Percentiles rank a stretch among this genome's conserved stretches.
These are phyloP conservation scores for Phoeniculus purpureus DNA, from an alignment of 2,797 vertebrate species.

Conservation along the genomic window DNA sequence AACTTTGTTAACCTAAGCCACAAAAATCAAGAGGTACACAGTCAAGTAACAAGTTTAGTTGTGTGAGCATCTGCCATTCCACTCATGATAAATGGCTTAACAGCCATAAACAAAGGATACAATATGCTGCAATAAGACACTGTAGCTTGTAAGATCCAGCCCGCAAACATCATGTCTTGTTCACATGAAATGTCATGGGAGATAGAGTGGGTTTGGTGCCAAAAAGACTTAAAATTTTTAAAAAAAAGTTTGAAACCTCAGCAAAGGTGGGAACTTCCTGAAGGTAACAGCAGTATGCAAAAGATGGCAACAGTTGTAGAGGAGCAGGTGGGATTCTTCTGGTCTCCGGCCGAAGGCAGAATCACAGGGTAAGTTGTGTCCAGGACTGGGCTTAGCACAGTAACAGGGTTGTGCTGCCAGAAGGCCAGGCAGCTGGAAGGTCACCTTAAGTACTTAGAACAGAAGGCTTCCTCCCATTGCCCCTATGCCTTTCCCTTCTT, in stretches of 20 bases:
- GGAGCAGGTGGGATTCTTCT: background rate
- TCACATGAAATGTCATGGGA: background rate
- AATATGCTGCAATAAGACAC: background rate
- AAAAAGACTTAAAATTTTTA: background rate
- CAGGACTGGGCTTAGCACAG: background rate
- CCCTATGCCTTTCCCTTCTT: background rate
- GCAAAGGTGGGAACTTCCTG: background rate
- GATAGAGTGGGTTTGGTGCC: background rate
- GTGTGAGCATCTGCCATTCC: background rate
- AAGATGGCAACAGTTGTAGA: background rate
- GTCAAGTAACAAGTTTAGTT: background rate
- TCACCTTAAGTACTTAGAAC: background rate
- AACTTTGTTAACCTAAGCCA: background rate
- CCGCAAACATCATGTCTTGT: background rate
- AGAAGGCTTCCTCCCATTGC: background rate
- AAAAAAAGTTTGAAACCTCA: background rate
- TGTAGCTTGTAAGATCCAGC: background rate
- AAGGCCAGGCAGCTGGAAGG: background rate
- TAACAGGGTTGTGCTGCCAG: accelerated
- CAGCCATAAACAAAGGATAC: background rate
- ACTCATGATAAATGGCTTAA: accelerated
- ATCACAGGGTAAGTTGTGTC: background rate
- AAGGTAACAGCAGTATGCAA: background rate
- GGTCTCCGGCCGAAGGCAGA: background rate
- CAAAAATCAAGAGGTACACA: background rate